Percentiles rank a stretch among this genome's conserved stretches.
These are phyloP conservation scores for Papilio polyxenes DNA, from an alignment of 1,140 invertebrate species.

Conservation along the genomic window DNA sequence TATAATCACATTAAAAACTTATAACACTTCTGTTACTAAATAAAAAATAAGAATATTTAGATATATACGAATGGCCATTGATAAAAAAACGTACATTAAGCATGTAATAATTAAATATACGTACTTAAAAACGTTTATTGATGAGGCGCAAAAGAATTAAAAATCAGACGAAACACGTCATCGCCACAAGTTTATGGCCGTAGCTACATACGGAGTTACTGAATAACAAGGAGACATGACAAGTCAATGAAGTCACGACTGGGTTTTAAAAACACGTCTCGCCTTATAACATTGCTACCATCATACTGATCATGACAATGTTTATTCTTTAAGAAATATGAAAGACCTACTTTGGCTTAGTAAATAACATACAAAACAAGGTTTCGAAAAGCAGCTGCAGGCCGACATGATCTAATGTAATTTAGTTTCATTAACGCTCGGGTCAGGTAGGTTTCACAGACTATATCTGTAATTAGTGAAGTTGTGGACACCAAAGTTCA, in stretches of 20 bases:
- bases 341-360: no score
- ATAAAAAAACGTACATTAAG: not conserved
- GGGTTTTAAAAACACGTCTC: not conserved
- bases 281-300: not conserved
- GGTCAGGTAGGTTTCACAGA: not conserved
- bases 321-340: no score
- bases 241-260: constrained; percentile 28
- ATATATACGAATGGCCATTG: not conserved
- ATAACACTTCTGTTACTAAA: no score
- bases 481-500: not conserved
- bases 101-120: not conserved
- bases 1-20: no score
- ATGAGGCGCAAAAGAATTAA: not conserved
- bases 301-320: not conserved
- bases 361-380: not conserved
- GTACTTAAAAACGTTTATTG: not conserved
- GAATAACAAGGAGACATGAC: constrained; percentile 29
- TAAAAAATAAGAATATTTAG: not conserved
- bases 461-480: not conserved
- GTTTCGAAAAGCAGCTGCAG: not conserved
- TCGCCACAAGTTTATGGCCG: not conserved
- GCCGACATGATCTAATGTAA: no score
- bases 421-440: no score
- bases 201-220: not conserved
- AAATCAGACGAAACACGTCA: constrained; percentile 17